A percentile compares a stretch with the other conserved stretches of the same genome.
Conservation (phyloP, 1,140 invertebrate genomes). For the Ladona fulva region DNA sequence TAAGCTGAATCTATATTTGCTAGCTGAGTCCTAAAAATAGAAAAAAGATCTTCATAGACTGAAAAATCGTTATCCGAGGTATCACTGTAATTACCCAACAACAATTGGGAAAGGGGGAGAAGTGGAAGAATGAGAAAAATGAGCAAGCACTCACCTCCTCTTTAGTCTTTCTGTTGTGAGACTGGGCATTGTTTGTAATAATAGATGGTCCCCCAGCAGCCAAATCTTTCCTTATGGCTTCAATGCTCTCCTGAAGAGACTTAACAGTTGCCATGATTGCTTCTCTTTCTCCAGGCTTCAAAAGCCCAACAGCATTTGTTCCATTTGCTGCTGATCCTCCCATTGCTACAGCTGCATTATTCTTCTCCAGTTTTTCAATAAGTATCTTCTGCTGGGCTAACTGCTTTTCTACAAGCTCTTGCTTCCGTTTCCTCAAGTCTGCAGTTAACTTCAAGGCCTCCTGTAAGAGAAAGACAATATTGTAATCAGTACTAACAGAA, state of each 20-base stretch:
- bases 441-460: conserved; percentile 60
- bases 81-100: too few relatives aligned
- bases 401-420: conserved; percentile 68
- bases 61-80: too few relatives aligned
- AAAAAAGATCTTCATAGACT: too few relatives aligned
- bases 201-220: conserved; percentile 29
- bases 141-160: conserved; percentile 25
- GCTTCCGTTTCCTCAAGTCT: conserved; percentile 65
- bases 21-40: too few relatives aligned
- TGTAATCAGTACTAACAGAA: too few relatives aligned
- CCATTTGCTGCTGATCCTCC: conserved; percentile 21
- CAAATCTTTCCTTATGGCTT: conserved; percentile 61
- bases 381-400: conserved; percentile 64
- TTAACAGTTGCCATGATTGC: conserved; percentile 63
- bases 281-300: conserved; percentile 50
- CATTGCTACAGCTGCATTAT: conserved; percentile 30
- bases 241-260: conserved; percentile 62
- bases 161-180: conserved; percentile 25
- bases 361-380: conserved; percentile 62
- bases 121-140: background rate
- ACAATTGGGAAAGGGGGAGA: too few relatives aligned
- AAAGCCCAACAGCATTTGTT: conserved; percentile 27
- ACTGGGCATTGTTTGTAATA: conserved; percentile 12
- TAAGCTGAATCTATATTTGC: too few relatives aligned
- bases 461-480: conserved; percentile 29